Evolutionary conservation across 2,888 invertebrate genomes (phyloP).

Genomic region (Isoperla grammatica): DNA sequence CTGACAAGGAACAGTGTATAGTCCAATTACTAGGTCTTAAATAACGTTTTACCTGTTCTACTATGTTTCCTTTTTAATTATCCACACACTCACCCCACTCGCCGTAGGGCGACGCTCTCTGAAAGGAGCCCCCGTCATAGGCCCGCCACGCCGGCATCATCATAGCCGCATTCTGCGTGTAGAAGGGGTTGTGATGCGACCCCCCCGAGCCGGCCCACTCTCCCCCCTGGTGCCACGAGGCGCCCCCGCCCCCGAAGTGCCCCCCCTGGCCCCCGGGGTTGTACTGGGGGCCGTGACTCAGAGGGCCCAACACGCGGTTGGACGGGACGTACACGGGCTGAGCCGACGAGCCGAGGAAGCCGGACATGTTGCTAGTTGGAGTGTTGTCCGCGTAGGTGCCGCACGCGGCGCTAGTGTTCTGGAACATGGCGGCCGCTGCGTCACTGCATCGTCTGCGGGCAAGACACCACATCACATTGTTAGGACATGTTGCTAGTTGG

Average conservation of each 20-base stretch:
- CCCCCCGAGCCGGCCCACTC: slow-evolving; percentile 42
- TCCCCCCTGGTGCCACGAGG: slow-evolving; percentile 38
- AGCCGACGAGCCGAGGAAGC: neutral
- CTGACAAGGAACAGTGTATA: too few species aligned
- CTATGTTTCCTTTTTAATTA: too few species aligned
- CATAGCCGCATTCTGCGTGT: slow-evolving; percentile 75
- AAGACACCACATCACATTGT: too few species aligned
- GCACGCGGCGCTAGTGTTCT: too few species aligned
- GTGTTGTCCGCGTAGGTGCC: too few species aligned
- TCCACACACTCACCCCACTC: slow-evolving; percentile 23
- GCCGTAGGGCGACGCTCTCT: slow-evolving; percentile 78
- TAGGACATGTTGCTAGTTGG: too few species aligned
- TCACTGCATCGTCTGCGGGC: too few species aligned
- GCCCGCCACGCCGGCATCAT: slow-evolving; percentile 63
- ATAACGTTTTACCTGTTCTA: too few species aligned
- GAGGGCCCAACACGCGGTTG: slow-evolving; percentile 47
- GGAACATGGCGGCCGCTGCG: too few species aligned
- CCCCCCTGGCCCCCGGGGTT: slow-evolving; percentile 4
- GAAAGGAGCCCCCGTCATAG: slow-evolving; percentile 65
- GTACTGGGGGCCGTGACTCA: slow-evolving; percentile 44
- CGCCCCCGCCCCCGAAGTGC: neutral
- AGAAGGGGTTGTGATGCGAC: slow-evolving; percentile 60
- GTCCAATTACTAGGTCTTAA: too few species aligned
- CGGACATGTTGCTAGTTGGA: too few species aligned
- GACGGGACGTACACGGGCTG: slow-evolving; percentile 63